Percentiles rank a stretch among this genome's conserved stretches.
Evolutionary conservation across 2,888 invertebrate species (phyloP).

Genomic region (Caenorhabditis angaria): DNA sequence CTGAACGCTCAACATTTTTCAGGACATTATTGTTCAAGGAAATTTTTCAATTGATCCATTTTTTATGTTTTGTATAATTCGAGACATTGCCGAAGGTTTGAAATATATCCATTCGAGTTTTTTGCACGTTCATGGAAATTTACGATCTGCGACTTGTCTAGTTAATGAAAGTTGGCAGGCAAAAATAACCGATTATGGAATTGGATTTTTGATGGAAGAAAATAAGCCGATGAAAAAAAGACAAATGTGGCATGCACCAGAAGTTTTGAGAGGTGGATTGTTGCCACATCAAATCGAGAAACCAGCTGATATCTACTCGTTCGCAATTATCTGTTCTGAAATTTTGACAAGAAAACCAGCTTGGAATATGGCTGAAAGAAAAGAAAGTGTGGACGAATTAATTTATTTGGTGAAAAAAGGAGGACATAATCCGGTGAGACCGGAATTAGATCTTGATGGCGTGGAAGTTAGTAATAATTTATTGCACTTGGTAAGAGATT

Average conservation of each 20-base stretch:
- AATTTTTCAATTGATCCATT: slow-evolving; percentile 60
- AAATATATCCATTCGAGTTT: slow-evolving; percentile 54
- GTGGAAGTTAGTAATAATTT: slow-evolving; percentile 52
- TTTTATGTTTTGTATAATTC: slow-evolving; percentile 57
- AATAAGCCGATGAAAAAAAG: slow-evolving; percentile 40
- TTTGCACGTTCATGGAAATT: slow-evolving; percentile 51
- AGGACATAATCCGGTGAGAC: slow-evolving; percentile 48
- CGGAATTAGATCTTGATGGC: slow-evolving; percentile 52
- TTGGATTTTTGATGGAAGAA: slow-evolving; percentile 40
- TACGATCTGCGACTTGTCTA: slow-evolving; percentile 58
- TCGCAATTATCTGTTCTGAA: slow-evolving; percentile 66
- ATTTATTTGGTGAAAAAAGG: slow-evolving; percentile 61
- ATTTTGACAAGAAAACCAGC: slow-evolving; percentile 62
- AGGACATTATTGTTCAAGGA: slow-evolving; percentile 56
- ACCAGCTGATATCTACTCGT: slow-evolving; percentile 65
- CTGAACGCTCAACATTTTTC: background rate
- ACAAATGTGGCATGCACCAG: slow-evolving; percentile 65
- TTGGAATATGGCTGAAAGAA: slow-evolving; percentile 58
- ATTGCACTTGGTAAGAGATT: slow-evolving; percentile 59
- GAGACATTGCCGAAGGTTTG: slow-evolving; percentile 58
- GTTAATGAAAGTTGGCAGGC: slow-evolving; percentile 65
- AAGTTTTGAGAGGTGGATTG: slow-evolving; percentile 51
- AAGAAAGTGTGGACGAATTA: slow-evolving; percentile 57
- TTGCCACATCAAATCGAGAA: slow-evolving; percentile 45
- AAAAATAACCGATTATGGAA: slow-evolving; percentile 48